These are phyloP conservation scores for Acropternis orthonyx DNA, from an alignment of 2,797 vertebrate species.

Conservation along the genomic window DNA sequence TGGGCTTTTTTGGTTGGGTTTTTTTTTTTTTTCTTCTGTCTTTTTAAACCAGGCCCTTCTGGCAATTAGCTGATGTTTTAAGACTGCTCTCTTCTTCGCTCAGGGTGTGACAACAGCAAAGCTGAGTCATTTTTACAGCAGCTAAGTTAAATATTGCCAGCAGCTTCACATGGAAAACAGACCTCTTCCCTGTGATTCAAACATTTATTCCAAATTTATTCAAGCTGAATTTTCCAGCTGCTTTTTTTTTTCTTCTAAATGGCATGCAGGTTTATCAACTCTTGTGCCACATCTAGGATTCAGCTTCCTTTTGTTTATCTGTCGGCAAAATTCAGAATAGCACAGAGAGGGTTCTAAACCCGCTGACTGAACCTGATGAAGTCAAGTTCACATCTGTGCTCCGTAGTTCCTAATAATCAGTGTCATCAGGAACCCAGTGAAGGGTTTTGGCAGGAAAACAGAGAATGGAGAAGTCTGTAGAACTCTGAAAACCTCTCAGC, in stretches of 20 bases:
- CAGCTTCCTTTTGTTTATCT: background rate
- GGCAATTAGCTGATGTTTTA: constrained; percentile 34
- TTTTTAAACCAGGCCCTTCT: constrained; percentile 2
- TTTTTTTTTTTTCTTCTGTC: background rate
- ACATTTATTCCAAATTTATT: background rate
- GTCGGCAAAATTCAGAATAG: background rate
- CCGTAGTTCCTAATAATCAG: background rate
- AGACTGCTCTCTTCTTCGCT: background rate
- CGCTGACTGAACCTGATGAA: background rate
- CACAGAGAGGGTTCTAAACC: background rate
- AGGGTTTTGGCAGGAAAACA: background rate
- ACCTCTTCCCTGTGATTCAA: background rate
- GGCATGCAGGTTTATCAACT: background rate
- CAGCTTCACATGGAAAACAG: background rate
- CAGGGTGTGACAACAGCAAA: constrained; percentile 48
- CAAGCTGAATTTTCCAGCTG: background rate
- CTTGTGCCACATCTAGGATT: background rate
- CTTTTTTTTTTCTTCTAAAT: background rate
- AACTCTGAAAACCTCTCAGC: background rate
- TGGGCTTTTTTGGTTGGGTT: background rate
- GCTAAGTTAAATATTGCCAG: constrained; percentile 17
- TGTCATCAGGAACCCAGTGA: background rate
- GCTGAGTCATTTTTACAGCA: constrained; percentile 50
- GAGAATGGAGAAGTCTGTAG: background rate
- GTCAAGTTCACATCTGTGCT: background rate